Base-by-base conservation (phyloP, 2,888 invertebrate species). In the Drosophila demipolita region DNA sequence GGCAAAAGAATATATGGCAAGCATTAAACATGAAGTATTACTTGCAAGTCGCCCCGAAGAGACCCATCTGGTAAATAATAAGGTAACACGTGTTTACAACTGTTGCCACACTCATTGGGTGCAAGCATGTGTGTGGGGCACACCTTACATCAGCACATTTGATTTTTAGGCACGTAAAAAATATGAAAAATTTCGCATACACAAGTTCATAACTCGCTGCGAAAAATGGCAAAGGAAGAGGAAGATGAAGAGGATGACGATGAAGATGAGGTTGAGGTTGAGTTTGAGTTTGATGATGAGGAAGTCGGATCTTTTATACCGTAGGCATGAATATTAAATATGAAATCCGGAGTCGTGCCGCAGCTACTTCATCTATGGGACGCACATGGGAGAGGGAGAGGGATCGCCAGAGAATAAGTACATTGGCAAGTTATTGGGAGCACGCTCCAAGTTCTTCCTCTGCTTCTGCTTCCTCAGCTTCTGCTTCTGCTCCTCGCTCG, bases 291-390 rank as follows among this genome's bases (percentile, higher is more conserved):
- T 2, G 33, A 32, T 12, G 20, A 33, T 29, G n/a, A 20, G 26
- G n/a, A n/a, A 1, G 36, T 17, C 35, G 53, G 63, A 67, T n/a
- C 55, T 64, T 63, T 48, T 12, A 59, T 62, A 52, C 65, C 70
- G 54, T 88, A 88, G 85, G 83, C 83, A 86, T 88, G 87, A 79
- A 86, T 85, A 88, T 85, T 85, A 86, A 85, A 85, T 88, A 77
- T 54, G 67, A 68, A 70, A 66, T 62, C 59, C 54, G 54, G 55
- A 68, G 74, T 75, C 63, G 38, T 49, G 36, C 65, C 36, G 32
- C 60, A 65, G 66, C 60, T 65, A 76, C 67, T 73, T 78, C 78
- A 77, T 73, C 76, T 75, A 73, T 67, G 35, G 64, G 36, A 57
- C 60, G 50, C 66, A 59, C 58, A 49, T n/a, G 32, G 26, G 40